Conservation (phyloP, 2,888 invertebrate species). For the Agrochola circellaris region DNA sequence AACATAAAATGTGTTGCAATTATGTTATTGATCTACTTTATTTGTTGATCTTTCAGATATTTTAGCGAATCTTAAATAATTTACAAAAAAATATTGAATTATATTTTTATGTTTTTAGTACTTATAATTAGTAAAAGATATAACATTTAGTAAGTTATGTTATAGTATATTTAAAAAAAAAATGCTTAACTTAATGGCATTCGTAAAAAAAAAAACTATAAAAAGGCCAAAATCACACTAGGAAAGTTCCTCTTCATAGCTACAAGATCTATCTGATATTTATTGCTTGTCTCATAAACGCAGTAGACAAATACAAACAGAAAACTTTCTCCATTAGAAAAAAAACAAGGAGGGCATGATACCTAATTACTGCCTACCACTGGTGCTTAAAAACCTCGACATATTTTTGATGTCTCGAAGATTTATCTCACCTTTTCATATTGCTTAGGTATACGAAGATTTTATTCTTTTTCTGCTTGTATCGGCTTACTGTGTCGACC, state of each 20-base stretch:
- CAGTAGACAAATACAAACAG: conserved; percentile 37
- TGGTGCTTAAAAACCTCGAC: background rate
- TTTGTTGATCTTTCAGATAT: conserved; percentile 73
- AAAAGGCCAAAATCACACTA: conserved; percentile 56
- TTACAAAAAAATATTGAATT: conserved; percentile 50
- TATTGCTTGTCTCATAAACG: conserved; percentile 44
- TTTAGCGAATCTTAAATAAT: conserved; percentile 69
- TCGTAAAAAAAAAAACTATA: conserved; percentile 45
- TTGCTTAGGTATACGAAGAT: background rate
- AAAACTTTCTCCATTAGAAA: background rate
- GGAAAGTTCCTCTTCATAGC: conserved; percentile 66
- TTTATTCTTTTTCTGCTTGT: conserved; percentile 20
- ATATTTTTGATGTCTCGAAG: background rate
- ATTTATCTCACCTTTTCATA: background rate
- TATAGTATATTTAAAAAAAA: conserved; percentile 38
- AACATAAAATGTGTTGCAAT: conserved; percentile 46
- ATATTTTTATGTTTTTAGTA: conserved; percentile 48
- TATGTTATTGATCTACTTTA: conserved; percentile 64
- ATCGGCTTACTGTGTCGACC: conserved; percentile 26
- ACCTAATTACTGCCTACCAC: background rate
- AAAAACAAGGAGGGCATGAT: no score
- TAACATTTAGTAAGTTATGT: conserved; percentile 52
- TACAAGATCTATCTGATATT: conserved; percentile 58
- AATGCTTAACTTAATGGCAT: conserved; percentile 42
- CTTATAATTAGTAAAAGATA: conserved; percentile 36